Evolutionary conservation across 2,888 invertebrate genomes (phyloP).

Genomic region (Mythimna loreyi): DNA sequence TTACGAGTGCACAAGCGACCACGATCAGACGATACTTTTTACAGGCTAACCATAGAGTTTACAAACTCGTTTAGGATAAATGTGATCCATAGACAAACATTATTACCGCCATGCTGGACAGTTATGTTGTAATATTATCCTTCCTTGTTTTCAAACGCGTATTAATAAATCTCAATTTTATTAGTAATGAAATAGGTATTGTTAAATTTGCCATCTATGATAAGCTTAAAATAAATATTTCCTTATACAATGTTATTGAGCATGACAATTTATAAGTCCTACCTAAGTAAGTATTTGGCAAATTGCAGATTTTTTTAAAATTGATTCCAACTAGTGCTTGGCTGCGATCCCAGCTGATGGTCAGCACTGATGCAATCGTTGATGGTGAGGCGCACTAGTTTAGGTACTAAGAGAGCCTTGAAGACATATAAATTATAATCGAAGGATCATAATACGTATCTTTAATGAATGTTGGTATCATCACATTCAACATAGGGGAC

Average conservation of each 20-base stretch:
- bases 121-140: conserved; percentile 51
- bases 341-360: too few species aligned
- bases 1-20: too few species aligned
- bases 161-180: conserved; percentile 42
- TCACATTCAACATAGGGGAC: not conserved
- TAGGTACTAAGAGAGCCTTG: too few species aligned
- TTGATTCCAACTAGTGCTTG: too few species aligned
- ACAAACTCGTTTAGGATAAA: conserved; percentile 38
- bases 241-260: not conserved
- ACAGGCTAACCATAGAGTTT: conserved; percentile 32
- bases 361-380: too few species aligned
- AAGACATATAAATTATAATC: too few species aligned
- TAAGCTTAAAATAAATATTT: conserved; percentile 8
- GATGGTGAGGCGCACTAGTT: too few species aligned
- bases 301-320: too few species aligned
- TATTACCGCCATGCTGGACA: conserved; percentile 23
- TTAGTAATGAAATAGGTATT: conserved; percentile 7
- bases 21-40: too few species aligned
- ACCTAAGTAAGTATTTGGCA: too few species aligned
- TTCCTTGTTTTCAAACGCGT: conserved; percentile 45
- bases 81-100: conserved; percentile 34
- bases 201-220: not conserved
- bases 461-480: not conserved
- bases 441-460: not conserved
- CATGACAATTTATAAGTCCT: not conserved